Base-by-base conservation (phyloP, 92 coral and sea anemone species). In the Heteractis magnifica region DNA sequence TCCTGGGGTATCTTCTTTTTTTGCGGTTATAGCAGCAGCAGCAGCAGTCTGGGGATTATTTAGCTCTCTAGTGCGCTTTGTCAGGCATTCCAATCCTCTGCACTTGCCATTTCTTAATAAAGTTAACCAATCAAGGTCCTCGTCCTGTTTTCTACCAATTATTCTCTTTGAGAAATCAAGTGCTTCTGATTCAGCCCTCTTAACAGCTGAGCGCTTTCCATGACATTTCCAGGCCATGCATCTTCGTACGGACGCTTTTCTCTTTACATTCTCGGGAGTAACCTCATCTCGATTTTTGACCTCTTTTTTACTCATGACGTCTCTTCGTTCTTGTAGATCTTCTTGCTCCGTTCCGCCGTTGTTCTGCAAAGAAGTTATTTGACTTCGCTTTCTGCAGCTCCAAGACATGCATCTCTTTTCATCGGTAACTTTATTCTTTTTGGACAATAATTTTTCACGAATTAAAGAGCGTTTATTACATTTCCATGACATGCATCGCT, bases 331-430 rank as follows among this genome's bases (percentile, higher is more conserved):
- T 68, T 62, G 8, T 62, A 68, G 73, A 20, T 68, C 11, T 18
- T 65, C 72, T 21, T 21, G 10, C 4, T 65, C 14, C 72, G 4
- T 18, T 65, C 19, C 72, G 19, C 6, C 72, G 19, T 21, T 65
- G 72, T 21, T 20, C 9, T 10, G 14, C 14, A 3, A 20, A 26
- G 23, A 68, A 26, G 13, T 48, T 20, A 51, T 18, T 76, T 21
- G 65, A 19, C 58, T 76, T 76, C 58, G 59, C 58, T 52, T 76
- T 20, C 5, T 50, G 34, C 79, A 76, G 5, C 44, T 20, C 79
- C 79, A 76, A 21, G 79, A 18, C 58, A 76, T 52, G 64, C 79
- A 76, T 76, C 60, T 49, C 16, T 55, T 76, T 19, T 52, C 9
- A 23, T 26, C 14, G 49, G 73, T 23, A 68, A 10, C 73, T 21